phyloP scores from a whole-genome alignment of 92 coral and sea anemone species.

The Zoanthus gigantus region DNA sequence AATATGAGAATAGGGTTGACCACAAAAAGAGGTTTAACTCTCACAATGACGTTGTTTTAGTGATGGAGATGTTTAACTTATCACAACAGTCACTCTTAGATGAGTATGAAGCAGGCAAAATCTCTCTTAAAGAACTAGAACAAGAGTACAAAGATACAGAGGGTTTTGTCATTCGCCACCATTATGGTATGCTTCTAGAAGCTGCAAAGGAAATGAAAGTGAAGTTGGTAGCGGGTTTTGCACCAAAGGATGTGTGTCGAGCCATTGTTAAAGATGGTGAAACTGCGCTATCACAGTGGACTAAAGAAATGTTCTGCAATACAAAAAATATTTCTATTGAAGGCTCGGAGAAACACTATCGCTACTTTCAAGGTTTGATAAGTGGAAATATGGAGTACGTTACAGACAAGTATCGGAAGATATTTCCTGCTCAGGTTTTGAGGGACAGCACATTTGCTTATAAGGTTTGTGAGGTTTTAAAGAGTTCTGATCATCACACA shows the following conservation, averaged over 20 bases:
- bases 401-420: slow-evolving; percentile 77
- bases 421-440: slow-evolving; percentile 79
- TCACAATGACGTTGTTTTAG: slow-evolving; percentile 49
- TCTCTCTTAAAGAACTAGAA: slow-evolving; percentile 70
- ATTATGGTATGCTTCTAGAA: slow-evolving; percentile 74
- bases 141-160: slow-evolving; percentile 72
- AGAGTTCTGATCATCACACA: slow-evolving; percentile 57
- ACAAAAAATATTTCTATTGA: slow-evolving; percentile 66
- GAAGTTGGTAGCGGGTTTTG: slow-evolving; percentile 78
- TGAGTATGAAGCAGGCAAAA: slow-evolving; percentile 69
- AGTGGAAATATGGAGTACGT: slow-evolving; percentile 72
- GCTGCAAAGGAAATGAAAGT: slow-evolving; percentile 73
- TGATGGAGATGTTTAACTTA: slow-evolving; percentile 85
- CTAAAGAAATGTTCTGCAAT: slow-evolving; percentile 64
- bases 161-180: slow-evolving; percentile 67
- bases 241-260: slow-evolving; percentile 68
- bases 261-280: slow-evolving; percentile 72
- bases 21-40: slow-evolving; percentile 2
- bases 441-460: slow-evolving; percentile 83
- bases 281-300: slow-evolving; percentile 52
- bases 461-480: slow-evolving; percentile 59
- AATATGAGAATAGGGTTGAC: slow-evolving; percentile 21
- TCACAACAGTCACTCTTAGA: slow-evolving; percentile 78
- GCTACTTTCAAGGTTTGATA: slow-evolving; percentile 79
- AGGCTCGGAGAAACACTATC: slow-evolving; percentile 83